Percentiles rank a stretch among this genome's conserved stretches.
These are phyloP conservation scores for Apis cerana DNA, from an alignment of 1,140 invertebrate species.

Conservation along the genomic window DNA sequence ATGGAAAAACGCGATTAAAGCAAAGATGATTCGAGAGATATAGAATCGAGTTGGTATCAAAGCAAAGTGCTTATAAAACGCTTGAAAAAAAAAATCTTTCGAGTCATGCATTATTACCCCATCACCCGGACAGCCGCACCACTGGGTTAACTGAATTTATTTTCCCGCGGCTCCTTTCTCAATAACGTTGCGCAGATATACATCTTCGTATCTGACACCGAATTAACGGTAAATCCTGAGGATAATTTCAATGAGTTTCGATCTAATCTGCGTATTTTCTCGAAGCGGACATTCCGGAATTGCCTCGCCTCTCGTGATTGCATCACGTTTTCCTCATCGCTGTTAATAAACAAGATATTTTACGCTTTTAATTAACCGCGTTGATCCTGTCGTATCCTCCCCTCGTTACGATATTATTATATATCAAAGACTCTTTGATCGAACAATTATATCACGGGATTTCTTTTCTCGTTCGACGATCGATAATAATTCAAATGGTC, in stretches of 20 bases:
- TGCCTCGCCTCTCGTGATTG: neutral
- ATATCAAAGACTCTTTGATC: neutral
- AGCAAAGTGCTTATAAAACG: no score
- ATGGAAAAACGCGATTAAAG: no score
- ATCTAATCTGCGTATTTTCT: conserved; percentile 31
- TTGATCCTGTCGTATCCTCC: neutral
- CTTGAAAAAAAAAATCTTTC: neutral
- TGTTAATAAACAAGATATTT: conserved; percentile 16
- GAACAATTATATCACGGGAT: neutral
- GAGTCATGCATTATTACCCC: neutral
- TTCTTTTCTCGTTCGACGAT: neutral
- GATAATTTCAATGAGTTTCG: conserved; percentile 27
- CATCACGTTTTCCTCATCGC: conserved; percentile 14
- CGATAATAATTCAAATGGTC: neutral
- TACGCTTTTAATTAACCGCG: conserved; percentile 34
- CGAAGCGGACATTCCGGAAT: neutral
- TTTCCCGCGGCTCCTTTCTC: conserved; percentile 5
- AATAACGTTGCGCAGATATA: neutral
- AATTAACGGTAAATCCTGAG: conserved; percentile 31
- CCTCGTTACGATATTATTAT: conserved; percentile 11
- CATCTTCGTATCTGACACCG: conserved; percentile 9
- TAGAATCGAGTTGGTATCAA: no score
- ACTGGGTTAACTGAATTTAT: neutral
- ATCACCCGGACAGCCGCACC: neutral
- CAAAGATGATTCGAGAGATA: no score